phyloP scores from a whole-genome alignment of 2,113 vertebrate species.

The Zapus hudsonius region DNA sequence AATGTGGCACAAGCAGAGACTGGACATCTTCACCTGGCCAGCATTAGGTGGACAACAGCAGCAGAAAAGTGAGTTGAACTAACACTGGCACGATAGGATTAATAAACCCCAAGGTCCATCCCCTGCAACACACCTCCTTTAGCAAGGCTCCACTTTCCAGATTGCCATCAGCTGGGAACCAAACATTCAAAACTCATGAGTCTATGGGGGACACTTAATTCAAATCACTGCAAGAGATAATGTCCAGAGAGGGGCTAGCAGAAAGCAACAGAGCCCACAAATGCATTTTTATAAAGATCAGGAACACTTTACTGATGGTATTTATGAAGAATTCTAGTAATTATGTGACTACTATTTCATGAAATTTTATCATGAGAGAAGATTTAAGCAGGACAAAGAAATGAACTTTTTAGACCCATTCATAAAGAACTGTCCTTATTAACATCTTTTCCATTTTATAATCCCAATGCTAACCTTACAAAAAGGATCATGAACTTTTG shows the following conservation, averaged over 20 bases:
- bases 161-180: too few relatives aligned
- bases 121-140: too few relatives aligned
- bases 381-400: constrained; percentile 25
- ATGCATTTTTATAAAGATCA: not conserved
- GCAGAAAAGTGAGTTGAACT: too few relatives aligned
- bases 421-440: not conserved
- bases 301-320: not conserved
- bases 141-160: too few relatives aligned
- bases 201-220: not conserved
- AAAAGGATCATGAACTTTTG: not conserved
- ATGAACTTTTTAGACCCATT: not conserved
- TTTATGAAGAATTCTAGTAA: constrained; percentile 33
- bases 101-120: too few relatives aligned
- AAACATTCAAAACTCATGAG: too few relatives aligned
- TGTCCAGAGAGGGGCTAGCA: not conserved
- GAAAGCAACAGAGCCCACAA: not conserved
- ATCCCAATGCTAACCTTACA: constrained; percentile 13
- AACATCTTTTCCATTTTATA: constrained; percentile 18
- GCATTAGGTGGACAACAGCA: too few relatives aligned
- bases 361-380: not conserved
- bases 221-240: not conserved
- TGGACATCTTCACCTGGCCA: too few relatives aligned
- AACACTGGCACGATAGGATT: too few relatives aligned
- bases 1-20: too few relatives aligned
- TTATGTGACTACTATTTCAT: not conserved